Conservation (phyloP, 2,113 vertebrate genomes). For the Isurus oxyrinchus region DNA sequence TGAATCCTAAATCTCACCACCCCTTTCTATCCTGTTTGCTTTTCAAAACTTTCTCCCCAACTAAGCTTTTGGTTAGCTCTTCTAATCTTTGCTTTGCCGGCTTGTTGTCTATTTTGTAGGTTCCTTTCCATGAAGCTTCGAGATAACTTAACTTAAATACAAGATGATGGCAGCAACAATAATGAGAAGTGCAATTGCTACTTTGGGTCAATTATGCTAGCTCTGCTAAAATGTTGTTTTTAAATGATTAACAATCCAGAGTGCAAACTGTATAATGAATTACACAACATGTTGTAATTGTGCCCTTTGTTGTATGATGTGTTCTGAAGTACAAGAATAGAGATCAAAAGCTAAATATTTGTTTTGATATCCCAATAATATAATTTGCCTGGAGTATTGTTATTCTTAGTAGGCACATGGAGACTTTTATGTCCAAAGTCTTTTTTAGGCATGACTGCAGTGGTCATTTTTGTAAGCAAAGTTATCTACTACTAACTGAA, state of each 20-base stretch:
- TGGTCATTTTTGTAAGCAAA: not conserved
- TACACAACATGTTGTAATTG: not conserved
- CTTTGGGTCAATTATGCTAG: not conserved
- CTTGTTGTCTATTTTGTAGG: not conserved
- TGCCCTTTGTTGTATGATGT: not conserved
- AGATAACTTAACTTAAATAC: not conserved
- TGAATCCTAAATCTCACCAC: not conserved
- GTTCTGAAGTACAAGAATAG: not conserved
- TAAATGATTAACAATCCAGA: not conserved
- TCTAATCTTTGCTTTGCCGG: not conserved
- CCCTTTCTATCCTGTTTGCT: not conserved
- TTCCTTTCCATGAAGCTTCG: not conserved
- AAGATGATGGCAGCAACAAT: not conserved
- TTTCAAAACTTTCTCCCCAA: not conserved
- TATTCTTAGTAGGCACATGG: not conserved
- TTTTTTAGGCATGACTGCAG: not conserved
- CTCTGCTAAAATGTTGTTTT: conserved; percentile 9
- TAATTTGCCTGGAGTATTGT: not conserved
- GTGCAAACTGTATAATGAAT: conserved; percentile 16
- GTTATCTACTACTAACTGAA: not conserved
- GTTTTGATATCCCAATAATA: not conserved
- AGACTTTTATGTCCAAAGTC: not conserved
- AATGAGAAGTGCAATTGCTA: conserved; percentile 8
- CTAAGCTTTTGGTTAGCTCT: not conserved
- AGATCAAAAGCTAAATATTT: not conserved